Evolutionary conservation across 2,888 invertebrate species (phyloP), one percentile per base, ranked within the genome.

Genomic region (Stenolophus ochropezus): DNA sequence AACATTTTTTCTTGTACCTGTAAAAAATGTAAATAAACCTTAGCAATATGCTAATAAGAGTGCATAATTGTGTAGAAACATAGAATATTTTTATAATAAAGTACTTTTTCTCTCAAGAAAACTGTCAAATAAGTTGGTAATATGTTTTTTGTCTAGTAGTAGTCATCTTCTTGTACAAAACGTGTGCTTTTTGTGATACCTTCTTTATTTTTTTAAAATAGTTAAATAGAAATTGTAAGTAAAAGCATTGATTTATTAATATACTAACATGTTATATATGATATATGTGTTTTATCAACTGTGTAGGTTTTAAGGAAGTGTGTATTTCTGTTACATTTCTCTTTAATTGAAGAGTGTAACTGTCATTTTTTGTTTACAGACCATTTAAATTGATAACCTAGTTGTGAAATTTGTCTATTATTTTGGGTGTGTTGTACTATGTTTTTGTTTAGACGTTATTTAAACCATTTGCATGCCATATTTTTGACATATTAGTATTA

Each of bases 301-400:
- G 11, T 11, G 6, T 8, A 42, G 33, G 11, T 11, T 42, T 42
- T 42, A 11, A 42, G 33, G 33, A 42, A 42, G 33, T 42, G 33
- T 11, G 11, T 2, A 42, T 42, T 42, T 42, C n/a, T 42, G 8
- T 42, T 42, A 42, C 33, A 42, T 42, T 42, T 42, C 33, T 42
- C 33, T 42, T 42, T 42, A 42, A 42, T 42, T 42, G 33, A 42
- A 16, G 61, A 33, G n/a, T 73, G 25, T 75, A 75, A 75, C 75
- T 75, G 75, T 75, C 75, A 75, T 75, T 75, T 75, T 75, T 75
- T 75, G 75, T 75, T 75, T 75, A 75, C 73, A 73, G 73, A 49
- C 75, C 51, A 75, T 75, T 75, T 75, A 75, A 75, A 53, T 75
- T 75, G 51, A 75, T 53, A 75, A 73, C 73, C 73, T 73, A 73